phyloP scores from a whole-genome alignment of 2,888 invertebrate species.

The Rotaria sp. region DNA sequence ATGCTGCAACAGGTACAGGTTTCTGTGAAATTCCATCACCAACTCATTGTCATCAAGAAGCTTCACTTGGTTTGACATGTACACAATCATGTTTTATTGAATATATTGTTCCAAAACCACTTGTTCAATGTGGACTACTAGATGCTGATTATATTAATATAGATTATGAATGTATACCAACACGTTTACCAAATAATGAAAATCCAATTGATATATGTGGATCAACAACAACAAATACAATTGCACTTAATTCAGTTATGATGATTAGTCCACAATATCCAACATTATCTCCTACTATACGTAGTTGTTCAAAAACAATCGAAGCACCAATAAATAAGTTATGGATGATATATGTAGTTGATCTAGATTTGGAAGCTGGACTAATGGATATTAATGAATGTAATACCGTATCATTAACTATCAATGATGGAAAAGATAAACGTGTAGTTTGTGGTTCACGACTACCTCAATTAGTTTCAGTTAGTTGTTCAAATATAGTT shows the following conservation, averaged over 20 bases:
- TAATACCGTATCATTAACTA: neutral
- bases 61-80: conserved; percentile 1
- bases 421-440: neutral
- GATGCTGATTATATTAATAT: conserved; percentile 34
- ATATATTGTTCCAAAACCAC: neutral
- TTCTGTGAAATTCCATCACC: neutral
- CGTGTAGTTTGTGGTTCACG: neutral
- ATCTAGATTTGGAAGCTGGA: neutral
- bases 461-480: neutral
- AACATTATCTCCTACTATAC: neutral
- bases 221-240: neutral
- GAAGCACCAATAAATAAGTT: neutral
- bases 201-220: neutral
- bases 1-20: conserved; percentile 19
- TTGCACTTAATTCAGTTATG: neutral
- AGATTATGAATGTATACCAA: conserved; percentile 36
- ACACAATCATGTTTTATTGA: conserved; percentile 27
- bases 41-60: neutral
- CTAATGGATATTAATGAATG: neutral
- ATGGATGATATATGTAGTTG: neutral
- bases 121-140: conserved; percentile 5
- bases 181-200: neutral
- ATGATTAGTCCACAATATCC: conserved; percentile 15
- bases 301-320: neutral
- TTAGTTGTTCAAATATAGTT: neutral